A percentile compares a stretch with the other conserved stretches of the same genome.
These are phyloP conservation scores for Crossoptilon crossoptilon DNA, from an alignment of 2,797 vertebrate species.

Conservation along the genomic window DNA sequence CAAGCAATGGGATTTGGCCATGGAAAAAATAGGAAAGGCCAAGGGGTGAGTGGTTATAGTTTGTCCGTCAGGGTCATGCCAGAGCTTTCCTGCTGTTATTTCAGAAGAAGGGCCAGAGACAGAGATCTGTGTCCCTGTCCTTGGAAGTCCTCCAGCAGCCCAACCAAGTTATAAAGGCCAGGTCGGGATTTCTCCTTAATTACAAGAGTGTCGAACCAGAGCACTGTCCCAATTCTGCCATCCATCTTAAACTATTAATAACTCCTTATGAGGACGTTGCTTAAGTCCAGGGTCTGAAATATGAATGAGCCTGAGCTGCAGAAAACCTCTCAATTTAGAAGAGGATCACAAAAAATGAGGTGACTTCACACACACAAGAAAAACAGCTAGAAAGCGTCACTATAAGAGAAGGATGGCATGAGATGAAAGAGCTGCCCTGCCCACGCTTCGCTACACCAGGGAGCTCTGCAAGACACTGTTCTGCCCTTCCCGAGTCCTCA, in stretches of 20 bases:
- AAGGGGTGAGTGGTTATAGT: background rate
- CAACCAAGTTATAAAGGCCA: background rate
- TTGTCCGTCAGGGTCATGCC: background rate
- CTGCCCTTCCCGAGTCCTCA: background rate
- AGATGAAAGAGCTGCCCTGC: background rate
- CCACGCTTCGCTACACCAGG: rapidly evolving
- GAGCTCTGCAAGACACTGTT: background rate
- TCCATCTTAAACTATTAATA: constrained; percentile 72
- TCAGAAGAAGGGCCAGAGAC: background rate
- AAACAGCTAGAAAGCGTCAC: background rate
- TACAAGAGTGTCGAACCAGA: constrained; percentile 17
- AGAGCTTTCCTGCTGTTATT: background rate
- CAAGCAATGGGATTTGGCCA: background rate
- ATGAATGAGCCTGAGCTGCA: constrained; percentile 49
- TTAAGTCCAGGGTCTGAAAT: constrained; percentile 63
- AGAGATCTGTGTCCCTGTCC: rapidly evolving
- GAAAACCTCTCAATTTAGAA: constrained; percentile 37
- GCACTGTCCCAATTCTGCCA: constrained; percentile 67
- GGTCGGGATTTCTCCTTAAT: constrained; percentile 21
- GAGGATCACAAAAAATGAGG: constrained; percentile 30
- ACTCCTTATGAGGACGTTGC: constrained; percentile 46
- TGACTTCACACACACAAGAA: background rate
- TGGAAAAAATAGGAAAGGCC: background rate
- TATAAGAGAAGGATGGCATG: background rate
- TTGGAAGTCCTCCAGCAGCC: background rate